phyloP scores from a whole-genome alignment of 2,113 vertebrate species.

The Lagenorhynchus albirostris region DNA sequence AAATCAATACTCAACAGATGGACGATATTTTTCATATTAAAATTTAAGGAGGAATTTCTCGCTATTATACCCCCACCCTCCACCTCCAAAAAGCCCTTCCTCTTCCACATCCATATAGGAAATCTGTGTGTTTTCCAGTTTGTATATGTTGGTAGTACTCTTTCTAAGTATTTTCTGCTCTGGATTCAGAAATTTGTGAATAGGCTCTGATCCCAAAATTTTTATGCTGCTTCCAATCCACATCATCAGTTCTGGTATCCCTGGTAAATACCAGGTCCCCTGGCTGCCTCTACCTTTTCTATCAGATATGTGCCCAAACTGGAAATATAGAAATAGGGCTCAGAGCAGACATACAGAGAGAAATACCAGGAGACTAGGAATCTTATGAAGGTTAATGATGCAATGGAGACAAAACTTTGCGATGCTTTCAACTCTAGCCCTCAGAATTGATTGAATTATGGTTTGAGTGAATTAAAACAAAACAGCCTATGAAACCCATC shows the following conservation, averaged over 20 bases:
- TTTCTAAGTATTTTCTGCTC: background rate
- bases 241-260: background rate
- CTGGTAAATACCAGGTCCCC: background rate
- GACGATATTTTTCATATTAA: background rate
- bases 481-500: background rate
- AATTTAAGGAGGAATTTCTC: background rate
- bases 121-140: background rate
- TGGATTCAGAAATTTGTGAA: background rate
- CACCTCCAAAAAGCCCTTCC: background rate
- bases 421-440: background rate
- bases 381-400: background rate
- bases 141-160: background rate
- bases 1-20: background rate
- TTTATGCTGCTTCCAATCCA: background rate
- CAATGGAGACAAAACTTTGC: background rate
- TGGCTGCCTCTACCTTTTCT: background rate
- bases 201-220: background rate
- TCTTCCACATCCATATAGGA: background rate
- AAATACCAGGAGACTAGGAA: background rate
- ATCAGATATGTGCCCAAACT: background rate
- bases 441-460: background rate
- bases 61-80: too few relatives aligned
- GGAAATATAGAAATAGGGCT: background rate
- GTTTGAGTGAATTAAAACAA: background rate
- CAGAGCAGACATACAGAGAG: background rate